A percentile compares a stretch with the other conserved stretches of the same genome.
Conservation (phyloP, 2,113 vertebrate genomes). For the Phalacrocorax carbo region DNA sequence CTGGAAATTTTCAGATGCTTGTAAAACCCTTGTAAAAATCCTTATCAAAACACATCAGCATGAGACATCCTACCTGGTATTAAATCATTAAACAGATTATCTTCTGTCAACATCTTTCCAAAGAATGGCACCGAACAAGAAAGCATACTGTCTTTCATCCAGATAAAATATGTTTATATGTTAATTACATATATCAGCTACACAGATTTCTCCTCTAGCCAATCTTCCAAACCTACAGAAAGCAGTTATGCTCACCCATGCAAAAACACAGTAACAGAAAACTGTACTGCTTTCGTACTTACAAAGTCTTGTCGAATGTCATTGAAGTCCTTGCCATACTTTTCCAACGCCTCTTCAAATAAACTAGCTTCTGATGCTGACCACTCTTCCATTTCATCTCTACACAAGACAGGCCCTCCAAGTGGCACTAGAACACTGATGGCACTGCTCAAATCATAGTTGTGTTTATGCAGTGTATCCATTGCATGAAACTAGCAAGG, state of each 20-base stretch:
- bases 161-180: neutral
- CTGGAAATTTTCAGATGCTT: neutral
- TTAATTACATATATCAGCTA: neutral
- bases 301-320: constrained; percentile 99
- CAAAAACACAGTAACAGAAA: neutral
- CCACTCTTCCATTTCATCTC: constrained; percentile 99
- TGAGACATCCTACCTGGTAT: neutral
- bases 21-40: neutral
- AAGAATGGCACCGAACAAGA: neutral
- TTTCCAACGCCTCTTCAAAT: constrained; percentile 96
- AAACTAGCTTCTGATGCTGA: constrained; percentile 95
- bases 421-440: constrained; percentile 92
- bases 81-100: neutral
- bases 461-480: constrained; percentile 92
- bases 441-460: constrained; percentile 92
- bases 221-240: neutral
- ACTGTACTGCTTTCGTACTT: constrained; percentile 63
- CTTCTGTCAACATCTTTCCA: neutral
- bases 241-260: neutral
- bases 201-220: neutral
- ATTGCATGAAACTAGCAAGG: constrained; percentile 90
- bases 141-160: neutral
- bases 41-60: neutral
- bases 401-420: constrained; percentile 92
- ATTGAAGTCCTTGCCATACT: constrained; percentile 98